Evolutionary conservation across 2,797 vertebrate species (phyloP).

Genomic region (Australoheros facetus): DNA sequence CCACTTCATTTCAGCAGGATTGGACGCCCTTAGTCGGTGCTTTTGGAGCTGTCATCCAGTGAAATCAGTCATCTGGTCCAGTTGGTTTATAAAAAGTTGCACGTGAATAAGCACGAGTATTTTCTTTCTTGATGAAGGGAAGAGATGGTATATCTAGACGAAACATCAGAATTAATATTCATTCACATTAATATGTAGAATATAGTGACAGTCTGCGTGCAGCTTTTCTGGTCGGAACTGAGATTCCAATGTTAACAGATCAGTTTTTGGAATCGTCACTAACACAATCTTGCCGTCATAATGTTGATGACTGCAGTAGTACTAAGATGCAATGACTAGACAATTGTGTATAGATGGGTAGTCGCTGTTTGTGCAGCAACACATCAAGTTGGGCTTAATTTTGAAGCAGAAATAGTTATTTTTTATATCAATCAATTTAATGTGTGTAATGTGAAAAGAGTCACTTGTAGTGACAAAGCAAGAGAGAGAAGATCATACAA

Average conservation of each 20-base stretch:
- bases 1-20: slow-evolving; percentile 1
- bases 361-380: rapidly evolving
- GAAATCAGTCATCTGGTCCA: neutral
- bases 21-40: neutral
- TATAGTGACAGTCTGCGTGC: neutral
- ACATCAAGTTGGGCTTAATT: neutral
- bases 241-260: neutral
- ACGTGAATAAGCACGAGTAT: slow-evolving; percentile 25
- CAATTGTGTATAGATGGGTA: neutral
- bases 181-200: neutral
- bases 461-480: too few relatives aligned
- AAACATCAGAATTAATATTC: neutral
- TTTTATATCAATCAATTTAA: neutral
- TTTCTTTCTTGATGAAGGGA: neutral
- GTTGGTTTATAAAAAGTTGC: slow-evolving; percentile 31
- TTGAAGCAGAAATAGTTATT: neutral
- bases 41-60: neutral
- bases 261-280: neutral
- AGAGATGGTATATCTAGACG: neutral
- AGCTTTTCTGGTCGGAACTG: neutral
- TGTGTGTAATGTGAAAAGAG: neutral
- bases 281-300: neutral
- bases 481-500: too few relatives aligned
- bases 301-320: slow-evolving; percentile 6
- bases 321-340: neutral